A percentile compares a stretch with the other conserved stretches of the same genome.
Evolutionary conservation across 1,140 invertebrate genomes (phyloP).

Genomic region (Drosophila simulans): DNA sequence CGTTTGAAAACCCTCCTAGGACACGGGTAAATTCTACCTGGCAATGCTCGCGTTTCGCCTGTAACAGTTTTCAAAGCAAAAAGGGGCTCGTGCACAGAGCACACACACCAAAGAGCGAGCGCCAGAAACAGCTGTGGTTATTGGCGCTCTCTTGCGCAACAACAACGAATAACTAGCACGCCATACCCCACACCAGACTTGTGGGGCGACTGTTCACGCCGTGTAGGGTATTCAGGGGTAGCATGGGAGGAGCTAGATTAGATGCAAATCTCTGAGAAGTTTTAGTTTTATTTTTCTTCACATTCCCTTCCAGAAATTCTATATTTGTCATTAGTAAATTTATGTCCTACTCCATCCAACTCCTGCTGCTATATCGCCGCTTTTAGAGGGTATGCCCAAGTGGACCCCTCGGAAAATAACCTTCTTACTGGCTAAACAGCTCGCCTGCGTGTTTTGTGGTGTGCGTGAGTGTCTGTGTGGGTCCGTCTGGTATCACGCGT

Average conservation of each 20-base stretch:
- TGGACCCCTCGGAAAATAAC: constrained; percentile 19
- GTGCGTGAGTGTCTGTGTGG: constrained; percentile 43
- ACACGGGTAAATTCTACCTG: constrained; percentile 32
- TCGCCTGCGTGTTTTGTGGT: constrained; percentile 25
- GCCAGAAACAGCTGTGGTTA: constrained; percentile 74
- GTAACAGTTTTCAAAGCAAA: constrained; percentile 77
- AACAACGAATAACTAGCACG: constrained; percentile 70
- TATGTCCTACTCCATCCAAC: neutral
- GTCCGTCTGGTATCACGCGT: constrained; percentile 81
- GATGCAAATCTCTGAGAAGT: neutral
- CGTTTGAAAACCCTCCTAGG: constrained; percentile 13
- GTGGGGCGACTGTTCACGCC: constrained; percentile 33
- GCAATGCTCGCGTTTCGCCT: constrained; percentile 44
- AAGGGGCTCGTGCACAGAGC: constrained; percentile 74
- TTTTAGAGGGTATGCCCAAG: constrained; percentile 7
- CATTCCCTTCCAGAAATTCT: neutral
- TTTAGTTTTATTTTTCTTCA: neutral
- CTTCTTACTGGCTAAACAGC: constrained; percentile 46
- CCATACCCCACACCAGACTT: constrained; percentile 45
- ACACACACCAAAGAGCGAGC: constrained; percentile 40
- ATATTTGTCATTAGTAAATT: neutral
- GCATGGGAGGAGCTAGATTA: neutral
- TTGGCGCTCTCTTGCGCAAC: constrained; percentile 77
- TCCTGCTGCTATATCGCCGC: neutral
- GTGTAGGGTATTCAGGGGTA: constrained; percentile 19